These are phyloP conservation scores for Gymnorhina tibicen DNA, from an alignment of 2,113 vertebrate species.

Conservation along the genomic window DNA sequence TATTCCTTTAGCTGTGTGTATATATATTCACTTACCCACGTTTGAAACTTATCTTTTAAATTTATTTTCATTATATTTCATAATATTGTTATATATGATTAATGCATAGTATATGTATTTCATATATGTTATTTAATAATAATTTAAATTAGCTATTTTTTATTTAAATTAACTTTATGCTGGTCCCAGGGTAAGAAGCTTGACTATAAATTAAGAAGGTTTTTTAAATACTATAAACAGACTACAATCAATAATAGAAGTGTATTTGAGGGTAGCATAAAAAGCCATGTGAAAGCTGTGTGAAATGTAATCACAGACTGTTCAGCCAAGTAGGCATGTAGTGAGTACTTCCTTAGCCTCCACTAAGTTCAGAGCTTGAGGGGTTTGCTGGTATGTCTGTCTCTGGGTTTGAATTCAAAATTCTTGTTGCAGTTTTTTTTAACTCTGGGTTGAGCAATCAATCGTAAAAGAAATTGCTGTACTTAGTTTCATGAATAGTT, in stretches of 20 bases:
- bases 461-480: background rate
- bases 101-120: background rate
- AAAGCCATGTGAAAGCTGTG: background rate
- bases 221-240: background rate
- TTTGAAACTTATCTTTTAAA: background rate
- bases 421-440: background rate
- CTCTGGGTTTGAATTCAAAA: background rate
- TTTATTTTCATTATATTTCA: background rate
- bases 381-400: fast-evolving
- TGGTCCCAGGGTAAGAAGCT: background rate
- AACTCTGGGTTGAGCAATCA: background rate
- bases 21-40: background rate
- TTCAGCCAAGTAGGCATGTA: background rate
- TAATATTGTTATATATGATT: background rate
- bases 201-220: background rate
- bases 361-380: background rate
- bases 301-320: background rate
- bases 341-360: background rate
- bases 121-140: background rate
- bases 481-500: background rate
- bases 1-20: background rate
- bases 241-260: background rate
- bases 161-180: background rate
- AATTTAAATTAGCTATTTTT: background rate
- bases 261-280: background rate